Evolutionary conservation across 2,113 vertebrate species (phyloP), one percentile per base, ranked within the genome.

Genomic region (Passer domesticus): DNA sequence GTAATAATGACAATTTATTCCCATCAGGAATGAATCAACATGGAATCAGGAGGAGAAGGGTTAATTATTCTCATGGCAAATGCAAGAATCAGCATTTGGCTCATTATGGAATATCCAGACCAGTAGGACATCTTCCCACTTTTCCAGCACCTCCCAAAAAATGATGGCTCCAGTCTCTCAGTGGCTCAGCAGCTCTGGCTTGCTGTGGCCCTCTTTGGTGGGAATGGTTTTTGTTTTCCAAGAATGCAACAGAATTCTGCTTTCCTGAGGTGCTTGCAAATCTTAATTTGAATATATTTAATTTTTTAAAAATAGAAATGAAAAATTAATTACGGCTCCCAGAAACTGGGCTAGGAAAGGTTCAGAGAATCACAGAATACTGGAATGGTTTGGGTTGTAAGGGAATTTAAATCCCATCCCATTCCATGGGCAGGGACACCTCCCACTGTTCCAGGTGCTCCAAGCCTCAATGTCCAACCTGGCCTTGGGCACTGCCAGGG

Each of bases 141-240:
- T 39, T 16, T 35, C 28, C 62, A 82, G 67, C 20, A 83, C 39
- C 24, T 84, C 55, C 69, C 2, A 5, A 31, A 37, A n/a, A 64
- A 20, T 0, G 8, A 27, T 11, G 25, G 30, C 27, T 76, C 62
- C 27, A 3, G 2, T 15, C 23, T 69, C 30, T 15, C 39, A 27
- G 8, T 6, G 49, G 27, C 35, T 63, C 73, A 22, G 10, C 33
- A 11, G 13, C 53, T 75, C 33, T 37, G 47, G 30, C 31, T 35
- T 23, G 18, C 25, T 75, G 17, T 25, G 24, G 5, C 27, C 23
- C 27, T 53, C 24, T 16, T 16, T 44, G 9, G 0, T 2, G 4
- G 20, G 35, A 76, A 80, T 50, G 3, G 25, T 0, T 44, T 39
- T 87, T 74, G 5, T 24, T 68, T 33, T 31, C 23, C 33, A 55